Evolutionary conservation across 2,888 invertebrate genomes (phyloP), one percentile per base, ranked within the genome.

Genomic region (Oxyteleia sp.): DNA sequence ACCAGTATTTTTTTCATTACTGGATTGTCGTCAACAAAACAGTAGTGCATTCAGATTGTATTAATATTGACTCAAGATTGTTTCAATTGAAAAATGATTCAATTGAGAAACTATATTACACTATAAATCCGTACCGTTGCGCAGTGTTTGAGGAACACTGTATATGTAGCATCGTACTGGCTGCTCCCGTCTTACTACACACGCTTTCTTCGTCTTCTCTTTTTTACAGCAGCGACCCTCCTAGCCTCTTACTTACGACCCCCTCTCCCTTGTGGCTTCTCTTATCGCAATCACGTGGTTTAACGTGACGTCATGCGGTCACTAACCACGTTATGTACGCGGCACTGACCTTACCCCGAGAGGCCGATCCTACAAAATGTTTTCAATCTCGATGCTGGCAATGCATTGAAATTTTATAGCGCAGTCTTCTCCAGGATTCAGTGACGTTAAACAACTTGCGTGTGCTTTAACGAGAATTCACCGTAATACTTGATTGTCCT

Each of bases 301-400:
- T 43, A 49, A 47, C 47, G 86, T 90, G 90, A 91, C 90, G 89
- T 91, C 91, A 91, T 87, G 90, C 91, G 90, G 90, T 91, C 91
- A 92, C 90, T 91, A 91, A 92, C 91, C 91, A 91, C 91, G 89
- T 91, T 90, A 89, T 89, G 88, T 90, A 86, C 89, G 86, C 91
- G 91, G 91, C 91, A 92, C 93, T 93, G 93, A 92, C 93, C 93
- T 93, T 92, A 91, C 90, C 87, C 88, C 85, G 75, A 76, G 72
- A 63, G 11, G 66, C 71, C 69, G 74, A 81, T 76, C 76, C 68
- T 81, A 64, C 61, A 80, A 81, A 79, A 84, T 76, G 71, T 69
- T 80, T 76, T 71, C 72, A 49, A 81, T 86, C 83, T 81, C 74
- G 55, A 71, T 72, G 49, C 71, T 26, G 47, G 63, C 68, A 59